Conservation (phyloP, 2,797 vertebrate species). For the Geotrypetes seraphini region DNA sequence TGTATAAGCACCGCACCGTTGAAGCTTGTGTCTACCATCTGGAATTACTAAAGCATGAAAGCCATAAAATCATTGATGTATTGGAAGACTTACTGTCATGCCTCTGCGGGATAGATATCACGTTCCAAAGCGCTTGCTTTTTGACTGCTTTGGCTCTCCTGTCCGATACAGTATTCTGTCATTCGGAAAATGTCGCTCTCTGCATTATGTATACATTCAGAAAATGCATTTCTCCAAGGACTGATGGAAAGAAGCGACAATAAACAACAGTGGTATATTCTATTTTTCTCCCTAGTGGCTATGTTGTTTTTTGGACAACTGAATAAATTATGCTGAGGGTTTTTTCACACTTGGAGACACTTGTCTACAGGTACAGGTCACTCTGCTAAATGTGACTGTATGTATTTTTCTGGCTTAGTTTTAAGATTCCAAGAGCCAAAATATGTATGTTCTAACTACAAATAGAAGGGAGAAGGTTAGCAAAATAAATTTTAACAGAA, state of each 20-base stretch:
- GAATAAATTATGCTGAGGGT: conserved; percentile 13
- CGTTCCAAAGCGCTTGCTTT: conserved; percentile 8
- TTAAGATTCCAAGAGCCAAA: conserved; percentile 23
- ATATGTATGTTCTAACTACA: conserved; percentile 14
- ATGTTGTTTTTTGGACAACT: conserved; percentile 20
- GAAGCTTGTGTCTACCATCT: neutral
- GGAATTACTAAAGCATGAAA: no score
- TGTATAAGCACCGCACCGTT: conserved; percentile 12
- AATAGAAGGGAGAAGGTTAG: conserved; percentile 37
- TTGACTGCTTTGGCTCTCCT: conserved; percentile 5
- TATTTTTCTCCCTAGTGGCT: neutral
- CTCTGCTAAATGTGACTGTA: no score
- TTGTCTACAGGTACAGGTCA: conserved; percentile 27
- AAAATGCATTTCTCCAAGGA: conserved; percentile 19
- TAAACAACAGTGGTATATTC: conserved; percentile 4
- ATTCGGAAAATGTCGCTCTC: conserved; percentile 8
- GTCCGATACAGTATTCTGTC: conserved; percentile 8
- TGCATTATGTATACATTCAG: neutral
- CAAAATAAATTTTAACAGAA: no score
- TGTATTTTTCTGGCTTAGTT: conserved; percentile 13
- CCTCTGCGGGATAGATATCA: conserved; percentile 2
- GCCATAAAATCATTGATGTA: conserved; percentile 25
- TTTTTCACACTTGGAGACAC: conserved; percentile 20
- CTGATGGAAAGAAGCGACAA: conserved; percentile 13
- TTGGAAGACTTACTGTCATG: conserved; percentile 22